Percentiles rank a stretch among this genome's conserved stretches.
Conservation (phyloP, 2,888 invertebrate species). For the Orthonychiurus folsomi region DNA sequence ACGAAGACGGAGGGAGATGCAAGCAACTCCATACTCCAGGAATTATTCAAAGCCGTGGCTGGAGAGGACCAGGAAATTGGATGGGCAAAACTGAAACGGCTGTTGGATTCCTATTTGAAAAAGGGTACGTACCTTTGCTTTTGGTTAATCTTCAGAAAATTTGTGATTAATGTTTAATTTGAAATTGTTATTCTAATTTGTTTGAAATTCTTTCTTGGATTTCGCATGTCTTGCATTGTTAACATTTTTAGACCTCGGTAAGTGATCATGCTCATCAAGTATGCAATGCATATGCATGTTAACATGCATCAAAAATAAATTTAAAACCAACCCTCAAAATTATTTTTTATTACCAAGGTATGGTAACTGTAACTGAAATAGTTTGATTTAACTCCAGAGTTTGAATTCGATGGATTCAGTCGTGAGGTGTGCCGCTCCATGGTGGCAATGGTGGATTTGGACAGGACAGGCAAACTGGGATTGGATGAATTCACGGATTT, state of each 20-base stretch:
- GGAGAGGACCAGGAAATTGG: slow-evolving; percentile 86
- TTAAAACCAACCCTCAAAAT: no score
- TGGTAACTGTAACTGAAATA: no score
- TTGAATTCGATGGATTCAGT: slow-evolving; percentile 66
- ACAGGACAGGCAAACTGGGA: slow-evolving; percentile 81
- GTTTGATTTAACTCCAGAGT: slow-evolving; percentile 50
- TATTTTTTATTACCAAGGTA: no score
- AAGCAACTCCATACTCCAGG: slow-evolving; percentile 51
- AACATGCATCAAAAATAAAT: no score
- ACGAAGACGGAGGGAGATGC: slow-evolving; percentile 3
- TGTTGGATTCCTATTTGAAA: slow-evolving; percentile 78
- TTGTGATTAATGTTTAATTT: neutral
- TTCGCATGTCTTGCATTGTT: no score
- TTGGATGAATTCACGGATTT: slow-evolving; percentile 79
- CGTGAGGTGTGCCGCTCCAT: slow-evolving; percentile 86
- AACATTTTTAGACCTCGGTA: no score
- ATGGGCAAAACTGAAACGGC: slow-evolving; percentile 83
- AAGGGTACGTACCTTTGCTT: slow-evolving; percentile 59
- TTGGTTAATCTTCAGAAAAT: no score
- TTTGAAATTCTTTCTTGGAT: no score
- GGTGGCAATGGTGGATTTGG: slow-evolving; percentile 85
- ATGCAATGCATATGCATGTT: no score
- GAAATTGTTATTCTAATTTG: no score
- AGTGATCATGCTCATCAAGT: no score
- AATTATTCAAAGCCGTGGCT: slow-evolving; percentile 75